Percentiles rank a stretch among this genome's conserved stretches.
Conservation (phyloP, 2,888 invertebrate species). For the Balanococcus diminutus region DNA sequence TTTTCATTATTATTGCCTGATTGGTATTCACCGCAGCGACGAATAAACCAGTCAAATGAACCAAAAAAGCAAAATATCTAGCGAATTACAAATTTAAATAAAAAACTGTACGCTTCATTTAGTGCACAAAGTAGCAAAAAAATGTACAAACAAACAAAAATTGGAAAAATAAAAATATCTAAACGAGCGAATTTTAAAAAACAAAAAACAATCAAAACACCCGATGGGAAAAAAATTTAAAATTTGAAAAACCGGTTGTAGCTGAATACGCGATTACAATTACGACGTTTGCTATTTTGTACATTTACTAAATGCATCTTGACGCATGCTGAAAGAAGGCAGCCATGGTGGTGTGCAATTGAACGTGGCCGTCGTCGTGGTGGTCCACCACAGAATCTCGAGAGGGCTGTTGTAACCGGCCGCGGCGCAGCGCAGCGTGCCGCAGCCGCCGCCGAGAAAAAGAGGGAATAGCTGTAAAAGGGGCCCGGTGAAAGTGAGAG, state of each 20-base stretch:
- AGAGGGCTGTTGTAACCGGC: slow-evolving; percentile 47
- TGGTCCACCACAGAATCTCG: slow-evolving; percentile 48
- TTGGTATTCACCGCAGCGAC: not conserved
- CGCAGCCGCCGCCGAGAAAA: slow-evolving; percentile 18
- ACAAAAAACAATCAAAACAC: not conserved
- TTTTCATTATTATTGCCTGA: slow-evolving; percentile 42
- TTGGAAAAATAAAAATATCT: not conserved
- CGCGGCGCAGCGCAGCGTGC: too few species aligned
- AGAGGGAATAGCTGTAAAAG: slow-evolving; percentile 39
- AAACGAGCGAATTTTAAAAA: not conserved
- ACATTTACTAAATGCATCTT: slow-evolving; percentile 51
- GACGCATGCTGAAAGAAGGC: slow-evolving; percentile 45
- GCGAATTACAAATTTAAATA: not conserved
- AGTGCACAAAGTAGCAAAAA: not conserved
- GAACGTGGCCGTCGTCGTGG: slow-evolving; percentile 28
- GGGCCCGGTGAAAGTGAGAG: slow-evolving; percentile 52
- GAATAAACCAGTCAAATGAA: not conserved
- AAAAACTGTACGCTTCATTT: not conserved
- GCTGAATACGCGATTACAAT: not conserved
- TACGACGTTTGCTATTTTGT: slow-evolving; percentile 20
- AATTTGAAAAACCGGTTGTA: slow-evolving; percentile 41
- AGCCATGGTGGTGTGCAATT: slow-evolving; percentile 47
- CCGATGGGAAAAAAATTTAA: not conserved
- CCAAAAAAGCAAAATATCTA: too few species aligned
- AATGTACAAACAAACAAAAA: not conserved